These are phyloP conservation scores for Hydraecia micacea DNA, from an alignment of 2,888 invertebrate genomes.

Conservation along the genomic window DNA sequence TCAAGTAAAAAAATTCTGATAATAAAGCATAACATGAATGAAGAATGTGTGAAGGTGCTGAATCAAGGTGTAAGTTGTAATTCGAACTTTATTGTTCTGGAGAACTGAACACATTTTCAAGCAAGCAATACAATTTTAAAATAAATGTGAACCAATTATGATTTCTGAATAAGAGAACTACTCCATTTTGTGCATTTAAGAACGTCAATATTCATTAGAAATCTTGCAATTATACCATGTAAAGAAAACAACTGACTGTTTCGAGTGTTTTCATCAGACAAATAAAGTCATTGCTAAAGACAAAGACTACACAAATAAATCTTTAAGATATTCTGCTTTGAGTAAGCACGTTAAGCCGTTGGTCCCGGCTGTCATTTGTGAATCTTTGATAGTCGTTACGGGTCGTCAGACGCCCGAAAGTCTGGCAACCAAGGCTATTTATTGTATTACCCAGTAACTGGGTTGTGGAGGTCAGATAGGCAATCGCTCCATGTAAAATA, in stretches of 20 bases:
- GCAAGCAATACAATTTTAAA: not conserved
- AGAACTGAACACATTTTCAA: not conserved
- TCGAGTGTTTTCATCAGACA: not conserved
- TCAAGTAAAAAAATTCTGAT: not conserved
- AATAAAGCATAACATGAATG: not conserved
- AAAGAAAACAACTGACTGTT: not conserved
- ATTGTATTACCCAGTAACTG: no score
- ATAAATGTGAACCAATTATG: not conserved
- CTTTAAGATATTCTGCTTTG: not conserved
- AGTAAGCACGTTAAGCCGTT: no score
- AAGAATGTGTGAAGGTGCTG: not conserved
- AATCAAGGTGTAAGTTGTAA: not conserved
- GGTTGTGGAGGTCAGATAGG: no score
- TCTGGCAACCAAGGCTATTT: no score
- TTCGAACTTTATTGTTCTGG: not conserved
- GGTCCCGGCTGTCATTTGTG: no score
- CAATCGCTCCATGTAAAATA: no score
- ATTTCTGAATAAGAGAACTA: not conserved
- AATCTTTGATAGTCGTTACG: no score
- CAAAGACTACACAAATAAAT: not conserved
- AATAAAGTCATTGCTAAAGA: not conserved
- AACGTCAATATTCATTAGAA: not conserved
- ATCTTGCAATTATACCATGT: not conserved
- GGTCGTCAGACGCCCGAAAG: no score
- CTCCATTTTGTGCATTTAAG: not conserved